Evolutionary conservation across 2,888 invertebrate species (phyloP).

Genomic region (Heliconius cydno): DNA sequence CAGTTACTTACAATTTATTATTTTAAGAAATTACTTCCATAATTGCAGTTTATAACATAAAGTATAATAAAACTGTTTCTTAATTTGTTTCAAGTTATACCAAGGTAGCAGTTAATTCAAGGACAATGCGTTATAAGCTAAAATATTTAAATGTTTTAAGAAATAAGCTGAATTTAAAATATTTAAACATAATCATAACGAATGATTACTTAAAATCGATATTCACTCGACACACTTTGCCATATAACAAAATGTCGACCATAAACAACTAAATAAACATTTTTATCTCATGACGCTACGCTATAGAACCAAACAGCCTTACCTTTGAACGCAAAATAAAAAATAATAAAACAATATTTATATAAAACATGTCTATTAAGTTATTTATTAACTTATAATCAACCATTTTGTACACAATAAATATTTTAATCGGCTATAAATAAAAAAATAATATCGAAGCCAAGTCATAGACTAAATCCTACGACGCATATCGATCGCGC

Average conservation of each 20-base stretch:
- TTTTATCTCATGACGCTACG: conserved; percentile 38
- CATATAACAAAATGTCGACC: conserved; percentile 33
- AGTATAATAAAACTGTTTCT: not conserved
- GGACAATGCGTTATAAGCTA: not conserved
- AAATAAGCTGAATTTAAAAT: not conserved
- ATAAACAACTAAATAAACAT: conserved; percentile 36
- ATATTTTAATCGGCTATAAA: not conserved
- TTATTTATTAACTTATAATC: not conserved
- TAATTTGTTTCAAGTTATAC: not conserved
- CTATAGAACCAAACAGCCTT: conserved; percentile 36
- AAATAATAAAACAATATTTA: not conserved
- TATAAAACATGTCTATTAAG: not conserved
- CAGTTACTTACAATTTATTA: not conserved
- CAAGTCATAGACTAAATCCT: conserved; percentile 47
- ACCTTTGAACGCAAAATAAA: conserved; percentile 10
- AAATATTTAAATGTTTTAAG: not conserved
- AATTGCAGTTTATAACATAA: not conserved
- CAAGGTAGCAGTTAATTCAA: too few species aligned
- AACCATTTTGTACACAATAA: not conserved
- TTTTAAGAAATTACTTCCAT: not conserved
- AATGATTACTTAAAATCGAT: conserved; percentile 43
- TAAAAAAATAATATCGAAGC: conserved; percentile 10
- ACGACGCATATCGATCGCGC: conserved; percentile 52
- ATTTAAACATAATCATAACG: not conserved
- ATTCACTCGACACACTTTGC: conserved; percentile 29